phyloP scores from a whole-genome alignment of 1,140 invertebrate species.

The Maconellicoccus hirsutus region DNA sequence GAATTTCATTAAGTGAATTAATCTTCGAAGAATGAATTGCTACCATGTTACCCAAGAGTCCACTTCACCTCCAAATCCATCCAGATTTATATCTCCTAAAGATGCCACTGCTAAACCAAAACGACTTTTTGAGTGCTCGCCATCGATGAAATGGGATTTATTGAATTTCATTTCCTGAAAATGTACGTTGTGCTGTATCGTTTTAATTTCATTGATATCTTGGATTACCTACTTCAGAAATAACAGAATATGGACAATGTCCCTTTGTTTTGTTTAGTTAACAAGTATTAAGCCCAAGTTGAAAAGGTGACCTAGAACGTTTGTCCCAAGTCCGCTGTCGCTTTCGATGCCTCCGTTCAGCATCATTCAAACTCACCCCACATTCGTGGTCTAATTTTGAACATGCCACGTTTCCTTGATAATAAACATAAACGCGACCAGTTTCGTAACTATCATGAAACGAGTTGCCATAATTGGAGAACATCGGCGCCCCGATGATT shows the following conservation, averaged over 20 bases:
- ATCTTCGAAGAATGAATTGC: too few species aligned
- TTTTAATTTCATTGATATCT: too few species aligned
- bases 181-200: too few species aligned
- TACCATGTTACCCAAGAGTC: too few species aligned
- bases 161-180: not conserved
- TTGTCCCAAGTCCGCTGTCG: too few species aligned
- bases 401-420: constrained; percentile 46
- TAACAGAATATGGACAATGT: too few species aligned
- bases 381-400: not conserved
- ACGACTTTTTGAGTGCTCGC: constrained; percentile 54
- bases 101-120: constrained; percentile 79
- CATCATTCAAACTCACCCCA: not conserved
- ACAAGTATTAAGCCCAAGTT: too few species aligned
- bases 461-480: constrained; percentile 65
- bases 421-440: constrained; percentile 81
- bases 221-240: too few species aligned
- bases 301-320: too few species aligned
- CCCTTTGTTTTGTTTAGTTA: too few species aligned
- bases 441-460: constrained; percentile 82
- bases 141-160: not conserved
- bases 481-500: constrained; percentile 89
- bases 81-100: constrained; percentile 87
- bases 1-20: too few species aligned
- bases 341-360: too few species aligned
- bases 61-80: constrained; percentile 61